Conservation (phyloP, 2,888 invertebrate genomes). For the Agriopis aurantiaria region DNA sequence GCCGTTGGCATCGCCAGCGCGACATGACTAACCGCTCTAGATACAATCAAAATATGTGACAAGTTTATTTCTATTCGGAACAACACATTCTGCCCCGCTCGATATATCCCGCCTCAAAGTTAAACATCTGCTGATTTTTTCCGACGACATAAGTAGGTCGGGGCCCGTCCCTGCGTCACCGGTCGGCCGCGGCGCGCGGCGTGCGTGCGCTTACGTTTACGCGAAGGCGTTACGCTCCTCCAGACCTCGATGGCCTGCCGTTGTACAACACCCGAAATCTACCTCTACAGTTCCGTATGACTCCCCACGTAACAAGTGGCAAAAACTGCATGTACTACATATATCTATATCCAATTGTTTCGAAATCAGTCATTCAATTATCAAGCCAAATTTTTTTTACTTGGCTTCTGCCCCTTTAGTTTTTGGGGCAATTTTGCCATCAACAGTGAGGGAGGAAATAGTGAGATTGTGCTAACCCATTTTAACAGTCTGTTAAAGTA, state of each 20-base stretch:
- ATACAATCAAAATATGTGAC: slow-evolving; percentile 87
- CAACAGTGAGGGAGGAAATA: too few species aligned
- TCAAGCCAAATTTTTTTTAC: neutral
- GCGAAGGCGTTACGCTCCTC: slow-evolving; percentile 70
- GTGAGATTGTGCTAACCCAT: too few species aligned
- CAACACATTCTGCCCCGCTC: slow-evolving; percentile 81
- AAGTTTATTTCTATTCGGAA: slow-evolving; percentile 86
- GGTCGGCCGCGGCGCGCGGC: slow-evolving; percentile 61
- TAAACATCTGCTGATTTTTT: slow-evolving; percentile 85
- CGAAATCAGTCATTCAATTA: slow-evolving; percentile 1
- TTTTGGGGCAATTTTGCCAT: too few species aligned
- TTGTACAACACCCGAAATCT: slow-evolving; percentile 6
- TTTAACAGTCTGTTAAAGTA: too few species aligned
- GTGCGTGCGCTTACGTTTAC: slow-evolving; percentile 73
- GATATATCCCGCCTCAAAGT: slow-evolving; percentile 81
- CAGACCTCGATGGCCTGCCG: slow-evolving; percentile 9
- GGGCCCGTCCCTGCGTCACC: slow-evolving; percentile 83
- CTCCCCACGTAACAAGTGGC: neutral
- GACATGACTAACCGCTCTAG: slow-evolving; percentile 85
- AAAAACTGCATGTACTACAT: neutral
- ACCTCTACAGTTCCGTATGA: neutral
- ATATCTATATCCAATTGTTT: neutral
- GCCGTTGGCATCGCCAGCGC: slow-evolving; percentile 83
- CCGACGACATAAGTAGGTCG: slow-evolving; percentile 85
- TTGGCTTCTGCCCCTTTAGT: too few species aligned